Evolutionary conservation across 2,113 vertebrate genomes (phyloP), one percentile per base, ranked within the genome.

Genomic region (Pachypanchax playfairii): DNA sequence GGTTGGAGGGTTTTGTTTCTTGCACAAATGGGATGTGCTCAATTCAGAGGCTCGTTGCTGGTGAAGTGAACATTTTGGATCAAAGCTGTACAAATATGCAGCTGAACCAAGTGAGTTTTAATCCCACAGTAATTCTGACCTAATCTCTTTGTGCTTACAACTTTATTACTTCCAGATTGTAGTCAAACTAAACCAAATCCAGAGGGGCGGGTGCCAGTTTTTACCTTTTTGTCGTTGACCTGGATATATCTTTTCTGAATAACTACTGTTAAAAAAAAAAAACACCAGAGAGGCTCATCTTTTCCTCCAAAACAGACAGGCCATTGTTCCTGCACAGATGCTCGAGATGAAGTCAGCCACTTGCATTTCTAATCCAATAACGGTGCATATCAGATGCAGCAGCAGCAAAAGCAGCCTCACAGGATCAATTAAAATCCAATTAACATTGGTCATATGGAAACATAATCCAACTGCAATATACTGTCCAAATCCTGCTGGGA

Each of bases 351-450:
- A 54, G 51, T 42, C 69, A 58, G 43, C 48, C 51, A 22, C 79
- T 86, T 69, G 35, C 21, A 63, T 80, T 85, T 76, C 66, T 67
- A 54, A 79, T 82, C 75, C 59, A 73, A 64, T 72, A 75, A 77
- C 21, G 36, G 66, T 66, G 70, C 35, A 50, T 39, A 68, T 74
- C 77, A 67, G 13, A 10, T 71, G 53, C 57, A 58, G 59, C 47
- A 41, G 47, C 22, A 64, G 33, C 31, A 29, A 8, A 4, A 14
- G 14, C 44, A 50, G 26, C 65, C 77, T 42, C 55, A 35, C 64
- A 4, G 44, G 75, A 79, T 87, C 88, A 83, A 87, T 88, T 84
- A 77, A 83, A 88, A 85, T 60, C 43, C 75, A 82, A 78, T 89
- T 80, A 84, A 69, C 65, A 46, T 59, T 49, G 83, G 71, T 52